Percentiles rank a stretch among this genome's conserved stretches.
Evolutionary conservation across 2,113 vertebrate genomes (phyloP).

Genomic region (Archilochus colubris): DNA sequence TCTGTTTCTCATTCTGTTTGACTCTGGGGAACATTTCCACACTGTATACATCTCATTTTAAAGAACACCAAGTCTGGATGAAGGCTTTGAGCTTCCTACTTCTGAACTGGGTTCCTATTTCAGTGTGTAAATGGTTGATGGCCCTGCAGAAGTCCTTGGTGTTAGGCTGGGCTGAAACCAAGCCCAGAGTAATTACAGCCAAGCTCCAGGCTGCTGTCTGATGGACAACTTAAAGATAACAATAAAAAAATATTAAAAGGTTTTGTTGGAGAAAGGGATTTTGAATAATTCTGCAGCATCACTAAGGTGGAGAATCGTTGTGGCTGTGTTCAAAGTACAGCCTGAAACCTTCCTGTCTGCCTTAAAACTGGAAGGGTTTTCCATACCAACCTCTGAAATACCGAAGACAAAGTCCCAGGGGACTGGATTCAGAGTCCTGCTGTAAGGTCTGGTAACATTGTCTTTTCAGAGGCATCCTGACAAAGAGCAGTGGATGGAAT

Average conservation of each 20-base stretch:
- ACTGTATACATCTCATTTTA: not conserved
- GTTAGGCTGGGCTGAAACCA: not conserved
- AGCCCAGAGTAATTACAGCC: fast-evolving
- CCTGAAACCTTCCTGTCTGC: not conserved
- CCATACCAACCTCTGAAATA: not conserved
- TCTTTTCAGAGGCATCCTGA: not conserved
- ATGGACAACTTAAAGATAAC: not conserved
- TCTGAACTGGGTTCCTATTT: not conserved
- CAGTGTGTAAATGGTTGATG: not conserved
- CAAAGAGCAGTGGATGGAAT: not conserved
- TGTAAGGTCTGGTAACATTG: not conserved
- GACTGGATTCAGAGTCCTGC: not conserved
- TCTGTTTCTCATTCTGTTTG: constrained; percentile 66
- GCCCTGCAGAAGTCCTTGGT: not conserved
- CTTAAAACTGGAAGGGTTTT: not conserved
- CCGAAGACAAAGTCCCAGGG: not conserved
- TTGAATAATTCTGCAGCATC: not conserved
- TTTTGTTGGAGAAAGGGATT: not conserved
- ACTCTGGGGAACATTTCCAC: not conserved
- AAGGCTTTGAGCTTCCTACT: not conserved
- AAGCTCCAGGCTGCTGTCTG: not conserved
- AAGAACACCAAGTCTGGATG: not conserved
- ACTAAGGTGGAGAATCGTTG: not conserved
- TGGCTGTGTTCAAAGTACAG: not conserved
- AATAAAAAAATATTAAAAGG: not conserved